Evolutionary conservation across 1,140 invertebrate species (phyloP).

Genomic region (Streblospio benedicti): DNA sequence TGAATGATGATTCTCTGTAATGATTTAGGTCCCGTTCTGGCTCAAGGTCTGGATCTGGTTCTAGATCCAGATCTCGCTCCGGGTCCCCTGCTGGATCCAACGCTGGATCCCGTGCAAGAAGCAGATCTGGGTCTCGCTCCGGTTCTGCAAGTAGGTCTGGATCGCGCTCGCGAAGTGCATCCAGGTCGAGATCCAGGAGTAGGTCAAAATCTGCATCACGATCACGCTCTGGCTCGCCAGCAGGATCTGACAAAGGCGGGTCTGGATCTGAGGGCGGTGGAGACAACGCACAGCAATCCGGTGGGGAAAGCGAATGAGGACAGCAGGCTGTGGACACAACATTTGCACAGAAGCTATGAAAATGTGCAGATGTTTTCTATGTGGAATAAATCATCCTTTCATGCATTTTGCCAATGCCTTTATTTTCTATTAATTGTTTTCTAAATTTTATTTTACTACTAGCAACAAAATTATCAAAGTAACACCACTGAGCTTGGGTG

Average conservation of each 20-base stretch:
- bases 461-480: too few relatives aligned
- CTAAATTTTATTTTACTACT: too few relatives aligned
- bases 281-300: background rate
- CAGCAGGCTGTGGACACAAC: constrained; percentile 6
- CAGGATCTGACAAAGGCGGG: constrained; percentile 23
- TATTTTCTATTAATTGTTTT: too few relatives aligned
- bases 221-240: constrained; percentile 39
- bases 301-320: too few relatives aligned
- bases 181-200: constrained; percentile 28
- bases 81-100: constrained; percentile 16
- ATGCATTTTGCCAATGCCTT: too few relatives aligned
- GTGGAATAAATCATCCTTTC: too few relatives aligned
- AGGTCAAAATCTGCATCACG: constrained; percentile 40
- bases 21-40: constrained; percentile 31
- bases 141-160: constrained; percentile 14
- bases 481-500: too few relatives aligned
- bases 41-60: constrained; percentile 28
- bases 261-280: background rate
- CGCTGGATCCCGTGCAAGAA: constrained; percentile 1
- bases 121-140: constrained; percentile 26
- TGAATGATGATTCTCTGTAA: constrained; percentile 35
- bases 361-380: too few relatives aligned
- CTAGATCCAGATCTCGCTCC: constrained; percentile 19
- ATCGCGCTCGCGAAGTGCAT: constrained; percentile 27
- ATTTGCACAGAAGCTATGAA: too few relatives aligned